phyloP scores from a whole-genome alignment of 2,113 vertebrate genomes.

The Climacteris rufus region DNA sequence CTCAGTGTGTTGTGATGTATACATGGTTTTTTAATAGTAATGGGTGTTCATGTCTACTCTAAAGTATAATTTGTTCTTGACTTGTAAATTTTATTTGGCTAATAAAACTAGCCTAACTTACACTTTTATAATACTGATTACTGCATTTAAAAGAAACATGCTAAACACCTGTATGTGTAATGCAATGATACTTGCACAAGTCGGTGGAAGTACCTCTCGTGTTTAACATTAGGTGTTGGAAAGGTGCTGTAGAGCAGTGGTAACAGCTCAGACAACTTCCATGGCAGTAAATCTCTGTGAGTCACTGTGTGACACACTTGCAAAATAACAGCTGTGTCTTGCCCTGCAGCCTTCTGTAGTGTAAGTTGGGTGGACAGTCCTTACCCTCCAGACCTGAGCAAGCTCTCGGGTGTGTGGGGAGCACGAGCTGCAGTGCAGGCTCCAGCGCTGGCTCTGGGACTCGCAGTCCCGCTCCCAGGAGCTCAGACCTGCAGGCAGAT shows the following conservation, averaged over 20 bases:
- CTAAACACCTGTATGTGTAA: not conserved
- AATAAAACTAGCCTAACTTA: not conserved
- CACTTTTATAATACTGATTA: not conserved
- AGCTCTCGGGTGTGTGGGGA: not conserved
- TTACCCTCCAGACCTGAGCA: not conserved
- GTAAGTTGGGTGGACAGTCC: accelerated
- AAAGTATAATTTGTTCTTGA: not conserved
- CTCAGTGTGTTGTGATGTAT: not conserved
- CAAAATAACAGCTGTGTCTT: not conserved
- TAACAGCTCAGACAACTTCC: not conserved
- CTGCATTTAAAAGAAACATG: not conserved
- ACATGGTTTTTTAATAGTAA: not conserved
- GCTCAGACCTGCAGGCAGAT: not conserved
- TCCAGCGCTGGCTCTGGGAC: not conserved
- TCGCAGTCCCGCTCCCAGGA: not conserved
- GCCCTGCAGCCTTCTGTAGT: not conserved
- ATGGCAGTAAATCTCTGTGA: not conserved
- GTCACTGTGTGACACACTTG: not conserved
- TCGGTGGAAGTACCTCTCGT: not conserved
- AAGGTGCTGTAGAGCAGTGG: not conserved
- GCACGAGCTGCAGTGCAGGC: not conserved
- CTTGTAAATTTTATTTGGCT: not conserved
- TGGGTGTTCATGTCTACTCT: not conserved
- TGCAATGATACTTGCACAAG: not conserved
- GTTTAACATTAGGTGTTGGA: not conserved